Conservation (phyloP, 2,113 vertebrate genomes). For the Onychorhynchus coronatus region DNA sequence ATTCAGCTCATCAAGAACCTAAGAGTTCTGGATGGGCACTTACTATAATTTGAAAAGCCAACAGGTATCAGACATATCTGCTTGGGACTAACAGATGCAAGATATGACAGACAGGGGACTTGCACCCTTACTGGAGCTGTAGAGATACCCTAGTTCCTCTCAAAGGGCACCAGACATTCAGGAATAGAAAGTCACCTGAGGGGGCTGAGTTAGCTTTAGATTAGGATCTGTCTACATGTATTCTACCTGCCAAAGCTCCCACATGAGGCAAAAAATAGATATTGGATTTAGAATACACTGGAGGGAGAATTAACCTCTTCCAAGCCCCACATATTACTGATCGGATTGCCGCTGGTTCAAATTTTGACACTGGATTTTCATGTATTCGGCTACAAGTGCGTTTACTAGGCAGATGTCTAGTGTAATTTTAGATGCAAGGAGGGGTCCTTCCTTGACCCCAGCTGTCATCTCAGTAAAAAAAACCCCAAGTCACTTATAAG, state of each 20-base stretch:
- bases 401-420: background rate
- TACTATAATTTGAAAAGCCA: background rate
- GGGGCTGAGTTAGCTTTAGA: background rate
- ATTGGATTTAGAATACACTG: background rate
- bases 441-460: background rate
- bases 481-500: background rate
- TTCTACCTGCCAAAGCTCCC: background rate
- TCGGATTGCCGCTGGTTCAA: rapidly evolving
- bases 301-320: background rate
- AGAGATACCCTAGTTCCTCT: background rate
- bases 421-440: background rate
- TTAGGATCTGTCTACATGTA: background rate
- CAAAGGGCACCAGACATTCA: background rate
- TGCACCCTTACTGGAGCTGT: background rate
- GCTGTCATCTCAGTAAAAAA: background rate
- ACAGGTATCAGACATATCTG: background rate
- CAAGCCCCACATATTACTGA: background rate
- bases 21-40: background rate
- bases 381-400: background rate
- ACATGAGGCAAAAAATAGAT: background rate
- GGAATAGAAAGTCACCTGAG: background rate
- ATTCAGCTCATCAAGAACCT: background rate
- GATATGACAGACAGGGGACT: background rate
- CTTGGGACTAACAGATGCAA: background rate
- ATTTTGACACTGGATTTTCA: background rate